phyloP scores from a whole-genome alignment of 2,113 vertebrate species.

The Chiloscyllium plagiosum region DNA sequence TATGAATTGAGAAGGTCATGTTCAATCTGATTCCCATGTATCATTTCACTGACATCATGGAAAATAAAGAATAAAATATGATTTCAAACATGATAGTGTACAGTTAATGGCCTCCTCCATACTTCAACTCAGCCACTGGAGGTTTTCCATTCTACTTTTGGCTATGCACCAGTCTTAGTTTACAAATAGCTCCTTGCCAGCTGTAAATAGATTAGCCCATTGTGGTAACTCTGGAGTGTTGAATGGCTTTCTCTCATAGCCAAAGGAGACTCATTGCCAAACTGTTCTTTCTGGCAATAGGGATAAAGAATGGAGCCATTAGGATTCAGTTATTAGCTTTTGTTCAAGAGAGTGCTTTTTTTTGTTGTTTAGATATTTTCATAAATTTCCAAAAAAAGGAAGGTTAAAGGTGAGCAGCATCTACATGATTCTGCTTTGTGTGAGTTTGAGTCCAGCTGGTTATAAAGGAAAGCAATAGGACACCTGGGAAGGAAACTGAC shows the following conservation, averaged over 20 bases:
- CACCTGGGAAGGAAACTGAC: too few relatives aligned
- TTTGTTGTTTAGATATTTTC: neutral
- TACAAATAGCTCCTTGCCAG: neutral
- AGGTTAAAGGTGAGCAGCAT: neutral
- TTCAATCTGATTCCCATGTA: neutral
- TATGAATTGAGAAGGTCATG: neutral
- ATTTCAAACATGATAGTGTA: neutral
- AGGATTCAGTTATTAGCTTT: neutral
- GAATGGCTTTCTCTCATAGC: neutral
- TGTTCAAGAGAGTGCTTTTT: neutral
- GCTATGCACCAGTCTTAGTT: neutral
- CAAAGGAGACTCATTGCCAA: neutral
- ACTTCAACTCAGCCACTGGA: neutral
- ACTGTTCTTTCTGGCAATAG: neutral
- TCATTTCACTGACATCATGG: neutral
- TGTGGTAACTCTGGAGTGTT: neutral
- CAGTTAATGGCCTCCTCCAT: neutral
- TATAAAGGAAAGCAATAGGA: too few relatives aligned
- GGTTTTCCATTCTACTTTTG: neutral
- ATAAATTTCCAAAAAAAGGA: neutral
- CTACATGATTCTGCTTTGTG: neutral
- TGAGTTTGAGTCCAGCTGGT: too few relatives aligned
- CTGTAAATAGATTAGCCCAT: neutral
- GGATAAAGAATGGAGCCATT: neutral
- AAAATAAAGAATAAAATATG: neutral